Evolutionary conservation across 2,797 vertebrate genomes (phyloP).

Genomic region (Ctenopoma multispine): DNA sequence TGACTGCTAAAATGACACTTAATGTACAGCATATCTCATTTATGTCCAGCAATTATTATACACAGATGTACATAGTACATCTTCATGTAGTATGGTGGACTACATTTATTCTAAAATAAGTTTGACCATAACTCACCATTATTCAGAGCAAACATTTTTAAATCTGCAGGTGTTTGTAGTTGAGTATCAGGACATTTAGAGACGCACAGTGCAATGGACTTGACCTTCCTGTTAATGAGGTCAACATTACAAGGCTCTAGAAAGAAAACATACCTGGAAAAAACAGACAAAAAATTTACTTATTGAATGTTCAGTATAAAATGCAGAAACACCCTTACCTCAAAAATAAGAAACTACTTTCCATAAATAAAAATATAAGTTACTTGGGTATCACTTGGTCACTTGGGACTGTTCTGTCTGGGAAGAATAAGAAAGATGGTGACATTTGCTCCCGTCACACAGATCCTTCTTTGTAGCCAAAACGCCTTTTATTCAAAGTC

Average conservation of each 20-base stretch:
- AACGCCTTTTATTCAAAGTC: constrained; percentile 73
- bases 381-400: constrained; percentile 21
- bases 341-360: not conserved
- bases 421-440: constrained; percentile 55
- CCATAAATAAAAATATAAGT: not conserved
- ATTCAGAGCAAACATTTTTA: constrained; percentile 89
- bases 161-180: constrained; percentile 86
- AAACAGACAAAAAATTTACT: not conserved
- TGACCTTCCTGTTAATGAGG: constrained; percentile 89
- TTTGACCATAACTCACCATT: constrained; percentile 87
- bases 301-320: not conserved
- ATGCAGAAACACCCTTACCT: not conserved
- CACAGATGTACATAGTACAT: not conserved
- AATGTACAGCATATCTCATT: not conserved
- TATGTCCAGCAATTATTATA: not conserved
- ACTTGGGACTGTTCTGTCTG: constrained; percentile 31
- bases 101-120: not conserved
- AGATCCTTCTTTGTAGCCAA: constrained; percentile 76
- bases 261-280: constrained; percentile 94
- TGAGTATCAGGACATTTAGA: constrained; percentile 88
- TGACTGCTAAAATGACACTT: not conserved
- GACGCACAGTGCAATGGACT: constrained; percentile 93
- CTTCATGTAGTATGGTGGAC: no score
- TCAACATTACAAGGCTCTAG: constrained; percentile 97
- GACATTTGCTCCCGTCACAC: constrained; percentile 69